Evolutionary conservation across 1,140 invertebrate genomes (phyloP).

Genomic region (Diachasma alloeum): DNA sequence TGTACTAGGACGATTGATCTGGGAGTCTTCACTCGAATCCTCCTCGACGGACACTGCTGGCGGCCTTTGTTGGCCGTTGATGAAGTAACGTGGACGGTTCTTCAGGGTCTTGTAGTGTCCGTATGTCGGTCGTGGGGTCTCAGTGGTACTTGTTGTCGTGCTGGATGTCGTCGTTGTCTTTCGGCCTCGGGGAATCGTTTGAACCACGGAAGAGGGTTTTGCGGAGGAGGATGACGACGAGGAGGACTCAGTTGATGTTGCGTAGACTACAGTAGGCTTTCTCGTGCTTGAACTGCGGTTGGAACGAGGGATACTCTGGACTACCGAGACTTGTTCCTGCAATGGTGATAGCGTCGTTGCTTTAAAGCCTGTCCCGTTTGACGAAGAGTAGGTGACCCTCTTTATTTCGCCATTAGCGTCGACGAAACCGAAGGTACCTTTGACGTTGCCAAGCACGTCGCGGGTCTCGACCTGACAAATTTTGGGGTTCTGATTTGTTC

Average conservation of each 20-base stretch:
- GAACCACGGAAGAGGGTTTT: slow-evolving; percentile 64
- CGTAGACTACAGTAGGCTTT: slow-evolving; percentile 55
- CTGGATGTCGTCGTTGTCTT: slow-evolving; percentile 51
- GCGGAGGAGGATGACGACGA: slow-evolving; percentile 38
- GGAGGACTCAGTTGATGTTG: slow-evolving; percentile 61
- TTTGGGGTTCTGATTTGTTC: slow-evolving; percentile 4
- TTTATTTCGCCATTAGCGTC: slow-evolving; percentile 83
- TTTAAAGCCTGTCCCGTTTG: slow-evolving; percentile 67
- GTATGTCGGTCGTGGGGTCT: slow-evolving; percentile 47
- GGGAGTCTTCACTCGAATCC: slow-evolving; percentile 51
- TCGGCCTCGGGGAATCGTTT: slow-evolving; percentile 69
- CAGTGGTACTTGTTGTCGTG: slow-evolving; percentile 50
- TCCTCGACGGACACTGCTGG: slow-evolving; percentile 44
- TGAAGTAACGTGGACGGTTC: slow-evolving; percentile 52
- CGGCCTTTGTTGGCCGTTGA: slow-evolving; percentile 58
- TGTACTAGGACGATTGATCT: slow-evolving; percentile 53
- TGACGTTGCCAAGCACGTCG: slow-evolving; percentile 81
- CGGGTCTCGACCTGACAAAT: slow-evolving; percentile 76
- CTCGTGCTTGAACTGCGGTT: slow-evolving; percentile 55
- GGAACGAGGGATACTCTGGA: slow-evolving; percentile 61
- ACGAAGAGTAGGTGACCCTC: slow-evolving; percentile 81
- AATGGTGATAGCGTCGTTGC: slow-evolving; percentile 61
- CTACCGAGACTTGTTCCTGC: slow-evolving; percentile 63
- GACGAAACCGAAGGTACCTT: slow-evolving; percentile 86
- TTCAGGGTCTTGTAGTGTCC: slow-evolving; percentile 47